phyloP scores from a whole-genome alignment of 2,113 vertebrate genomes.

The Mohoua ochrocephala region DNA sequence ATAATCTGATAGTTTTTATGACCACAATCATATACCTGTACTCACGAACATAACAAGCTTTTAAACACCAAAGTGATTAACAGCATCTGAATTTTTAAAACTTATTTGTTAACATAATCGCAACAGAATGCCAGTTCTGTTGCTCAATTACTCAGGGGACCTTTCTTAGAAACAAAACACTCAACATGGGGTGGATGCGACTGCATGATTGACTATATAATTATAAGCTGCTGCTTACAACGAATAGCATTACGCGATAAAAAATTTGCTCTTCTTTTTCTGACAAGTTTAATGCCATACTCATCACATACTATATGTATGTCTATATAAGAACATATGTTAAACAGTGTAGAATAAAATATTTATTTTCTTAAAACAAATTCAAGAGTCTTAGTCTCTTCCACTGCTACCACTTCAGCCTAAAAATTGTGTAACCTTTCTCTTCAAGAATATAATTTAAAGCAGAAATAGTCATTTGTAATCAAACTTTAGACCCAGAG shows the following conservation, averaged over 20 bases:
- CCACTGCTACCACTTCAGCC: not conserved
- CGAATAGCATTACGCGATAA: not conserved
- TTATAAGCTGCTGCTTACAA: not conserved
- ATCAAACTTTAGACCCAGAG: conserved; percentile 20
- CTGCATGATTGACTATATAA: not conserved
- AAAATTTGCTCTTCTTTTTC: not conserved
- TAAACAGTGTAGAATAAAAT: not conserved
- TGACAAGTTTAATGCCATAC: not conserved
- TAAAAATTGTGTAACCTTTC: not conserved
- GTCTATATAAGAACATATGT: not conserved
- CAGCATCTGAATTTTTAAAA: not conserved
- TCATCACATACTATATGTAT: not conserved
- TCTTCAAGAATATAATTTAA: conserved; percentile 14
- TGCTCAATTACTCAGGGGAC: not conserved
- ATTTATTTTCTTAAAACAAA: not conserved
- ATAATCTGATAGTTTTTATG: not conserved
- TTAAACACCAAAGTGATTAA: not conserved
- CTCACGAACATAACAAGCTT: not conserved
- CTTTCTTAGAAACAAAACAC: not conserved
- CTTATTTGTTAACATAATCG: not conserved
- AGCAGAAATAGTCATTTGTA: conserved; percentile 12
- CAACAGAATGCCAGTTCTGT: not conserved
- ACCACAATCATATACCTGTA: not conserved
- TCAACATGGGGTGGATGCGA: not conserved
- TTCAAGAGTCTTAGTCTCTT: not conserved